These are phyloP conservation scores for Zalophus californianus DNA, from an alignment of 2,797 vertebrate species.

Conservation along the genomic window DNA sequence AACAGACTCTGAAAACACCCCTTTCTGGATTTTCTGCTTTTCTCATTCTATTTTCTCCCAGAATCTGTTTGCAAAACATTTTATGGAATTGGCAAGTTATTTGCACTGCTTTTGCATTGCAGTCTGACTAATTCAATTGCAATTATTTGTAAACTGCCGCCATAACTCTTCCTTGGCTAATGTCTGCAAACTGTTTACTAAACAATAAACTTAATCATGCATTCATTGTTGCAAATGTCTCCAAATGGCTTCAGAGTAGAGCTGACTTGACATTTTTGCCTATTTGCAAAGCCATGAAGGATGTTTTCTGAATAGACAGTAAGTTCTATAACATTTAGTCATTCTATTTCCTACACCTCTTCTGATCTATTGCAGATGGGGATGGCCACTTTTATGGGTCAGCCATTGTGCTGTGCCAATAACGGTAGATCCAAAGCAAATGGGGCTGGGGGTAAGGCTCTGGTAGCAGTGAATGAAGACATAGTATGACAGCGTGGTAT, in stretches of 20 bases:
- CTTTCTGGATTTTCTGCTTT: slow-evolving; percentile 57
- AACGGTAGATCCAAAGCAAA: neutral
- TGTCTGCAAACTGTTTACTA: slow-evolving; percentile 84
- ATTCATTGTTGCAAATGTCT: slow-evolving; percentile 83
- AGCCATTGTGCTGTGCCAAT: neutral
- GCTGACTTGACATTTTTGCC: slow-evolving; percentile 81
- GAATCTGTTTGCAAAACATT: slow-evolving; percentile 77
- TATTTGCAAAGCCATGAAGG: slow-evolving; percentile 79
- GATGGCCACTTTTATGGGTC: neutral
- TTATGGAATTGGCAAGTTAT: slow-evolving; percentile 79
- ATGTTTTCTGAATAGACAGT: slow-evolving; percentile 72
- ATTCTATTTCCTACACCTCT: slow-evolving; percentile 21
- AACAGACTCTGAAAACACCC: slow-evolving; percentile 37
- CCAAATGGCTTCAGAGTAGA: slow-evolving; percentile 81
- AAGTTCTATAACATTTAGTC: slow-evolving; percentile 56
- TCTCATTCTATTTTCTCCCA: slow-evolving; percentile 59
- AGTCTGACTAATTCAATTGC: slow-evolving; percentile 81
- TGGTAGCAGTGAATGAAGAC: neutral
- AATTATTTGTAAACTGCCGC: slow-evolving; percentile 81
- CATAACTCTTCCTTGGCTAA: slow-evolving; percentile 81
- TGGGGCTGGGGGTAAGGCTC: neutral
- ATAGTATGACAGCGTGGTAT: neutral
- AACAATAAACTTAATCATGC: slow-evolving; percentile 85
- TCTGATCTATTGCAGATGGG: neutral
- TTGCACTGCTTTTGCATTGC: slow-evolving; percentile 76